These are phyloP conservation scores for Cheilosia scutellata DNA, from an alignment of 2,888 invertebrate species.

Conservation along the genomic window DNA sequence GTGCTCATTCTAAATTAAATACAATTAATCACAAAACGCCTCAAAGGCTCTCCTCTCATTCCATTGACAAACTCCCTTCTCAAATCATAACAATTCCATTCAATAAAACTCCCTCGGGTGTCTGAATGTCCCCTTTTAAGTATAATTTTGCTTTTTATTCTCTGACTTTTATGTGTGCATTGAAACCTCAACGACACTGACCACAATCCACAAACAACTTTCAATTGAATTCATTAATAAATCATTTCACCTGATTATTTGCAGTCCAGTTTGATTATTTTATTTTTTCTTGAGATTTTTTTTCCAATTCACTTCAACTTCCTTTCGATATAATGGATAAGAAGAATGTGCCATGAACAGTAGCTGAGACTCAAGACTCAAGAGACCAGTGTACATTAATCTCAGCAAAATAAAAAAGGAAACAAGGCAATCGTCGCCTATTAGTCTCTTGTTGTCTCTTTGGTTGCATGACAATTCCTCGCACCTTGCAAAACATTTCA, in stretches of 20 bases:
- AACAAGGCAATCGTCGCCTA: constrained; percentile 66
- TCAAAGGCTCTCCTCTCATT: not conserved
- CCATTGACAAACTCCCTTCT: constrained; percentile 34
- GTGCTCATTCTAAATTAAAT: not conserved
- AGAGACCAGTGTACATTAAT: constrained; percentile 26
- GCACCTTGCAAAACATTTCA: constrained; percentile 54
- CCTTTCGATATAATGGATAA: constrained; percentile 60
- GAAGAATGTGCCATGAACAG: constrained; percentile 54
- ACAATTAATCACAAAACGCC: not conserved
- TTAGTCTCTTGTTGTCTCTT: constrained; percentile 57
- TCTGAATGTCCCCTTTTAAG: constrained; percentile 44
- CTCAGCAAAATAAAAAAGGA: constrained; percentile 20
- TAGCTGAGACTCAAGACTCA: constrained; percentile 28
- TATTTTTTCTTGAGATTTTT: constrained; percentile 28
- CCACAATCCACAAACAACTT: constrained; percentile 75
- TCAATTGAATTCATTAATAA: constrained; percentile 75
- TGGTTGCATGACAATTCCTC: constrained; percentile 69
- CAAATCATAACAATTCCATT: constrained; percentile 22
- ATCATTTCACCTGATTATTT: constrained; percentile 74
- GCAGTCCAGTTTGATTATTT: constrained; percentile 60
- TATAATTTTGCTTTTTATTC: not conserved
- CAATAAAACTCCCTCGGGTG: constrained; percentile 60
- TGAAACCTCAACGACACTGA: constrained; percentile 70
- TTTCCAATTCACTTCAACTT: constrained; percentile 52
- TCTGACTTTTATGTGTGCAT: constrained; percentile 25